These are phyloP conservation scores for Ceratina japonica DNA, from an alignment of 1,140 invertebrate species.

Conservation along the genomic window DNA sequence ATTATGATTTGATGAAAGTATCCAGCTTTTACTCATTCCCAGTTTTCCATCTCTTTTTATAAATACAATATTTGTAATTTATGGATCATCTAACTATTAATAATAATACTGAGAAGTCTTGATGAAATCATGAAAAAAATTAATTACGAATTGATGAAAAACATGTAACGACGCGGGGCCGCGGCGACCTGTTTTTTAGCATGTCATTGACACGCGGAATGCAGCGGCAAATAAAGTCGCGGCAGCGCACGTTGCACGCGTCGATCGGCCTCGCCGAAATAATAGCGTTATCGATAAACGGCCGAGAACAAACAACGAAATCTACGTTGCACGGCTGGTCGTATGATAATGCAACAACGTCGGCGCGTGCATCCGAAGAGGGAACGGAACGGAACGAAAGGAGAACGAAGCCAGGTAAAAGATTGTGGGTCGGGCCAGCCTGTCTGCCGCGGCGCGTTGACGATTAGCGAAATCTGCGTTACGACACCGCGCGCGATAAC, in stretches of 20 bases:
- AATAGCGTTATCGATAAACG: conserved; percentile 20
- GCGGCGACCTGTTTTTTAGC: conserved; percentile 1
- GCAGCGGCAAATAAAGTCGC: conserved; percentile 24
- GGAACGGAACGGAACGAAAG: no score
- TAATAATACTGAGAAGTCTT: no score
- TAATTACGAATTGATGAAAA: no score
- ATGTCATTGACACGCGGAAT: conserved; percentile 22
- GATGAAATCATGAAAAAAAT: no score
- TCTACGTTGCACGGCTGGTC: neutral
- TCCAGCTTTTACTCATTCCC: no score
- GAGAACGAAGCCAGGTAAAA: no score
- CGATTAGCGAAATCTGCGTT: conserved; percentile 35
- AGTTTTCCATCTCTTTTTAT: no score
- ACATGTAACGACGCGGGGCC: neutral
- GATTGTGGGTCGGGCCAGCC: no score
- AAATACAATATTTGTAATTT: no score
- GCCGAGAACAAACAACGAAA: conserved; percentile 10
- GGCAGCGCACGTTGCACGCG: neutral
- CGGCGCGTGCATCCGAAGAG: neutral
- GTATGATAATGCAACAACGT: conserved; percentile 10
- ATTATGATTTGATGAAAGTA: no score
- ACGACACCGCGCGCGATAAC: conserved; percentile 22
- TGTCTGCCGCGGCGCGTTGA: no score
- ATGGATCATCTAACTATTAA: no score
- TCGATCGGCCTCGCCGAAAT: conserved; percentile 17